Conservation (phyloP, 2,888 invertebrate genomes). For the Stenchaetothrips biformis region DNA sequence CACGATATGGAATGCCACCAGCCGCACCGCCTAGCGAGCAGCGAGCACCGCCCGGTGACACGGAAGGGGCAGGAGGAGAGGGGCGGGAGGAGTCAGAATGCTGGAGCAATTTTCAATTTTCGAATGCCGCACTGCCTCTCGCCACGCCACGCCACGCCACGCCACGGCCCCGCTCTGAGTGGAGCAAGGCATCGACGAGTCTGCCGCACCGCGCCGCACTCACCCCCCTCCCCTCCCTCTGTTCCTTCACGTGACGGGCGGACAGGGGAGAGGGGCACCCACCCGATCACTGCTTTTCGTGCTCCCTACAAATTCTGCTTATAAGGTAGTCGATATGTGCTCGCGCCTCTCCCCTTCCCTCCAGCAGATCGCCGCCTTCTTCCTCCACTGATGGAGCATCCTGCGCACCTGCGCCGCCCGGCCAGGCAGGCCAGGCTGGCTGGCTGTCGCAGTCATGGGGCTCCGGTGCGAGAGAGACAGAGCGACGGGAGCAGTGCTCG, state of each 20-base stretch:
- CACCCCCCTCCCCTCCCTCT: not conserved
- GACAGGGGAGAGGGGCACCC: no score
- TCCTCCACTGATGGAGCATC: not conserved
- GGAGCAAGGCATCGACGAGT: no score
- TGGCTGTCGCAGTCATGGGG: no score
- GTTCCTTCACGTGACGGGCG: not conserved
- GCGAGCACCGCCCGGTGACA: no score
- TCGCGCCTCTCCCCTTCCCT: not conserved
- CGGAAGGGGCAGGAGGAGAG: no score
- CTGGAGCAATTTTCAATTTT: slow-evolving; percentile 1
- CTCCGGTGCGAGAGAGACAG: no score
- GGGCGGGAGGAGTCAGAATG: no score
- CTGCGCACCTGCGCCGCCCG: no score
- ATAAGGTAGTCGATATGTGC: slow-evolving; percentile 3
- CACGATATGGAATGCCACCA: no score
- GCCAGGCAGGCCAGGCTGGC: no score
- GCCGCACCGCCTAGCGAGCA: no score
- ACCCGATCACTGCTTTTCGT: not conserved
- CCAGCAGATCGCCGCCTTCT: not conserved
- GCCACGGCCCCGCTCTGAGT: not conserved
- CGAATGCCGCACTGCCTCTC: not conserved
- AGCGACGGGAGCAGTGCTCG: no score
- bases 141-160: not conserved
- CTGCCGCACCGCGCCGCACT: not conserved
- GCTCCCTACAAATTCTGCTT: slow-evolving; percentile 14